Evolutionary conservation across 2,113 vertebrate genomes (phyloP), one percentile per base, ranked within the genome.

Genomic region (Oryzias celebensis): DNA sequence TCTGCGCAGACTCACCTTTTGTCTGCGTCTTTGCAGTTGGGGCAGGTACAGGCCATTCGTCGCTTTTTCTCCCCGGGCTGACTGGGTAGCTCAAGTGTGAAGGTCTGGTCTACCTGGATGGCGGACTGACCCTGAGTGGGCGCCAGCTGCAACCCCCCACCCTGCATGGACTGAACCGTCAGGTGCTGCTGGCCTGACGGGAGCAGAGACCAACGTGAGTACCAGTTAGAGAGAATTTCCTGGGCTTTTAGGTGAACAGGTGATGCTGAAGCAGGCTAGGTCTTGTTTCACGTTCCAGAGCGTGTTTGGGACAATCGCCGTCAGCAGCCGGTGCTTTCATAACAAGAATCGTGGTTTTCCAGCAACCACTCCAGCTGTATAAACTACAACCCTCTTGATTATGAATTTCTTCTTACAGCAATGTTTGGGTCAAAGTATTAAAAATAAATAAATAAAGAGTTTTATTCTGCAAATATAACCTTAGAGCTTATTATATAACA

Each of bases 21-120:
- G 54, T 99, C 97, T 7, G 94, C 94, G 0, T 99, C 97, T 91
- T 98, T 98, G 89, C 97, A 99, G 92, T 99, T 98, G 79, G 97
- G 97, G 57, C 97, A 99, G 24, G 96, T 99, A 80, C 97, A 99
- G 10, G 97, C 97, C 94, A 98, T 96, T 14, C 97, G 93, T 4
- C 96, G 79, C 72, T 96, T 93, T 86, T 98, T 99, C 85, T 98
- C 96, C 0, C 94, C 94, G 0, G 94, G 93, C 72, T 95, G 96
- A 7, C 77, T 62, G 4, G 89, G 91, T 4, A 95, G 57, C 71
- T 99, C 97, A 14, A 96, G 93, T 0, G 96, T 78, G 7, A 98
- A 84, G 0, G 96, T 94, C 77, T 96, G 95, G 65, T 99, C 97
- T 84, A 99, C 92, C 88, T 98, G 96, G 50, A 98, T 90, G 42